phyloP scores from a whole-genome alignment of 2,888 invertebrate genomes.

The Drosophila merina region DNA sequence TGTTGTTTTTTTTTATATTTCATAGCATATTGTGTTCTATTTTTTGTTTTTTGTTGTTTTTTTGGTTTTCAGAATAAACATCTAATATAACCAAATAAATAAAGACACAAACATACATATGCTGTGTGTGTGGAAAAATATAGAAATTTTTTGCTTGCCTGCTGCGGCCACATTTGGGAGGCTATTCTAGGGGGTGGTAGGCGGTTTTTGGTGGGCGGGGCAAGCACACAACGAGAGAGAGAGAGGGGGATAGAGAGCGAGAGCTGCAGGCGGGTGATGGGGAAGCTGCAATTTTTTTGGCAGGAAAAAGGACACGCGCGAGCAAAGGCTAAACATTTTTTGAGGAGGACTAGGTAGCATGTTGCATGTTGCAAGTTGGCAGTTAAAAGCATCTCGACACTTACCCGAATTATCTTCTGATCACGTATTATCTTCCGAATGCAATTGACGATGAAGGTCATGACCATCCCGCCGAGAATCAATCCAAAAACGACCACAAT shows the following conservation, averaged over 20 bases:
- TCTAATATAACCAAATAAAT: slow-evolving; percentile 14
- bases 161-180: slow-evolving; percentile 34
- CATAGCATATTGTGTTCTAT: no score
- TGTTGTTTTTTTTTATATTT: slow-evolving; percentile 10
- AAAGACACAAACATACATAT: slow-evolving; percentile 5
- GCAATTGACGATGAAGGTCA: slow-evolving; percentile 95
- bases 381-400: slow-evolving; percentile 63
- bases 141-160: slow-evolving; percentile 27
- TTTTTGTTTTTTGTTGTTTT: neutral
- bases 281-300: slow-evolving; percentile 22
- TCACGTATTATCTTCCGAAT: slow-evolving; percentile 93
- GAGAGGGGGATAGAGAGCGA: slow-evolving; percentile 18
- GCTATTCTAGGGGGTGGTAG: slow-evolving; percentile 21
- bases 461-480: slow-evolving; percentile 94
- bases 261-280: slow-evolving; percentile 41
- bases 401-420: slow-evolving; percentile 93
- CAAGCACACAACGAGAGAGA: slow-evolving; percentile 50
- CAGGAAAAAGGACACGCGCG: slow-evolving; percentile 35
- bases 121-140: slow-evolving; percentile 7
- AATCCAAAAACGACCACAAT: slow-evolving; percentile 94
- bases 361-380: slow-evolving; percentile 1
- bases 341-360: neutral
- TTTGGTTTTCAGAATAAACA: slow-evolving; percentile 25
- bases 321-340: slow-evolving; percentile 17
- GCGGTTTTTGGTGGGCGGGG: slow-evolving; percentile 9